phyloP scores from a whole-genome alignment of 2,888 invertebrate species.

The Nomada flava region DNA sequence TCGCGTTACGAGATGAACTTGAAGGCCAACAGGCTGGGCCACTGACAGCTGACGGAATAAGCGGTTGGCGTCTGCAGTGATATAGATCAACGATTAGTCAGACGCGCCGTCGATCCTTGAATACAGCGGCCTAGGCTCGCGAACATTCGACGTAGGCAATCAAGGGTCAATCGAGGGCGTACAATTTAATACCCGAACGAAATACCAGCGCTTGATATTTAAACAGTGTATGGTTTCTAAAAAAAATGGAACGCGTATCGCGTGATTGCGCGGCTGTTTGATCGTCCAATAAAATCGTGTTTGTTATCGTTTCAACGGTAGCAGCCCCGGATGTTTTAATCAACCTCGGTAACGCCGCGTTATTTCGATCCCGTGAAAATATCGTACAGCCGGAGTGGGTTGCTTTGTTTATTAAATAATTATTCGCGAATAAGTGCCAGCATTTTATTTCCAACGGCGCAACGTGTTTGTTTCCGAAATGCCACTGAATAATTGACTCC shows the following conservation, averaged over 20 bases:
- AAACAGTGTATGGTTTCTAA: not conserved
- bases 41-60: slow-evolving; percentile 49
- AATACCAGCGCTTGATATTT: not conserved
- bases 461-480: not conserved
- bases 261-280: not conserved
- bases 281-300: slow-evolving; percentile 25
- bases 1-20: slow-evolving; percentile 24
- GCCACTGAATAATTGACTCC: not conserved
- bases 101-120: slow-evolving; percentile 21
- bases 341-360: slow-evolving; percentile 27
- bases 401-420: slow-evolving; percentile 30
- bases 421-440: not conserved
- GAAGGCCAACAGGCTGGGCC: not conserved
- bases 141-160: too few species aligned
- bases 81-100: slow-evolving; percentile 37
- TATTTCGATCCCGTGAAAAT: slow-evolving; percentile 21
- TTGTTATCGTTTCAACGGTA: not conserved
- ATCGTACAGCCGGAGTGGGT: slow-evolving; percentile 17
- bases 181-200: too few species aligned
- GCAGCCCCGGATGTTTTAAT: slow-evolving; percentile 33
- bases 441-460: not conserved
- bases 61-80: slow-evolving; percentile 42
- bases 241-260: not conserved
- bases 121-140: not conserved
- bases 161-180: too few species aligned